Conservation (phyloP, 2,113 vertebrate genomes). For the Rhynchopsitta pachyrhyncha region DNA sequence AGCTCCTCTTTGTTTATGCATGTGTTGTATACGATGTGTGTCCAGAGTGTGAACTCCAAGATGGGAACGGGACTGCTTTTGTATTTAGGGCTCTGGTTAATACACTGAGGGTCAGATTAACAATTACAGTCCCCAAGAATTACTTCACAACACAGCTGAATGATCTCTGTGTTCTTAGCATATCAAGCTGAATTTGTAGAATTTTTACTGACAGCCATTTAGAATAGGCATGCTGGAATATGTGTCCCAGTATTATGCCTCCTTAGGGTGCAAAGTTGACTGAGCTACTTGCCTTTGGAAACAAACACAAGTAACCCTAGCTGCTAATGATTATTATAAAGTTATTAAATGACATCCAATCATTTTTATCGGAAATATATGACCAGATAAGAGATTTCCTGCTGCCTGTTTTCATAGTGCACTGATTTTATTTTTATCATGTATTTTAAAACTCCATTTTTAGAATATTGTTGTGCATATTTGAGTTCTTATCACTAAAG, state of each 20-base stretch:
- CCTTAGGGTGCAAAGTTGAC: background rate
- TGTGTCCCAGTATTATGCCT: background rate
- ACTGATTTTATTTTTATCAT: background rate
- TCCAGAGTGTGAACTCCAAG: background rate
- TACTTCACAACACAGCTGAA: background rate
- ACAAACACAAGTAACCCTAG: background rate
- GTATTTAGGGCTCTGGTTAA: background rate
- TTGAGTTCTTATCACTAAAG: background rate
- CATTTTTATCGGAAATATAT: background rate
- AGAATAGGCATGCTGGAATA: background rate
- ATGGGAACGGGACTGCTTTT: background rate
- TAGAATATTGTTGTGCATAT: background rate
- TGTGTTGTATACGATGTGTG: background rate
- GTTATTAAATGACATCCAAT: background rate
- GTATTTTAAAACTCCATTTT: background rate
- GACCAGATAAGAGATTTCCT: background rate
- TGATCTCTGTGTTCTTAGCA: background rate
- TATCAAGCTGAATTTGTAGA: background rate
- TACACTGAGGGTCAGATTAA: background rate
- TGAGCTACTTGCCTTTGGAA: background rate
- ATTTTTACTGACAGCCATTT: background rate
- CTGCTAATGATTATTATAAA: background rate
- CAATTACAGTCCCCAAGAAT: background rate
- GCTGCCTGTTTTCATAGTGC: background rate
- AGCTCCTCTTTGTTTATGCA: background rate